These are phyloP conservation scores for Diorhabda sublineata DNA, from an alignment of 1,140 invertebrate genomes.

Conservation along the genomic window DNA sequence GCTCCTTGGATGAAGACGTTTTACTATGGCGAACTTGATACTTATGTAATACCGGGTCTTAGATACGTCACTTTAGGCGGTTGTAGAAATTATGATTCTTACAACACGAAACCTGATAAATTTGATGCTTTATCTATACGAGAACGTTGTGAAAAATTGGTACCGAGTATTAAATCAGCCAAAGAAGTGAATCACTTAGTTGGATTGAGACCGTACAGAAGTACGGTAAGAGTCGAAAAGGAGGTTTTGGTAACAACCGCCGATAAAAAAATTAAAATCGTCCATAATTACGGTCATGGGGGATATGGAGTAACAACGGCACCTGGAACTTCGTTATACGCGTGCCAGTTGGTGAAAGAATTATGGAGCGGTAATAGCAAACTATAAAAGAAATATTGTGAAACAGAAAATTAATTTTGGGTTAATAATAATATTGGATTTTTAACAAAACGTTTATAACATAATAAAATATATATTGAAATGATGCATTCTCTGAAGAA, in stretches of 20 bases:
- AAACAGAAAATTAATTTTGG: too few species aligned
- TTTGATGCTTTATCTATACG: conserved; percentile 71
- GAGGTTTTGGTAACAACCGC: conserved; percentile 49
- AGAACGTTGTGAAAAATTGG: conserved; percentile 64
- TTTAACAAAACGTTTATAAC: too few species aligned
- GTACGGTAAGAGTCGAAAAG: conserved; percentile 70
- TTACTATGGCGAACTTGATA: conserved; percentile 77
- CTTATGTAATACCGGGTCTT: conserved; percentile 79
- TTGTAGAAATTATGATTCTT: conserved; percentile 74
- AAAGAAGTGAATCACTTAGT: conserved; percentile 62
- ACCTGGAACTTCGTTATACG: conserved; percentile 77
- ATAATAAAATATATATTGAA: too few species aligned
- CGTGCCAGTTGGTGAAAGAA: conserved; percentile 63
- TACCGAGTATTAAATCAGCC: conserved; percentile 68
- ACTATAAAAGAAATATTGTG: conserved; percentile 41
- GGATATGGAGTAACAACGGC: conserved; percentile 84
- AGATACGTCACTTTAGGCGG: conserved; percentile 76
- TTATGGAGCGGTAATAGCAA: conserved; percentile 53
- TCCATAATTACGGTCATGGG: conserved; percentile 92
- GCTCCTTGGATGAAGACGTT: conserved; percentile 89
- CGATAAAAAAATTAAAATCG: conserved; percentile 56
- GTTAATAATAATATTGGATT: too few species aligned
- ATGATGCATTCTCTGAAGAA: too few species aligned
- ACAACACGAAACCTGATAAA: conserved; percentile 61
- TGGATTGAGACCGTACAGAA: conserved; percentile 74